Conservation (phyloP, 2,113 vertebrate species). For the Anolis carolinensis region DNA sequence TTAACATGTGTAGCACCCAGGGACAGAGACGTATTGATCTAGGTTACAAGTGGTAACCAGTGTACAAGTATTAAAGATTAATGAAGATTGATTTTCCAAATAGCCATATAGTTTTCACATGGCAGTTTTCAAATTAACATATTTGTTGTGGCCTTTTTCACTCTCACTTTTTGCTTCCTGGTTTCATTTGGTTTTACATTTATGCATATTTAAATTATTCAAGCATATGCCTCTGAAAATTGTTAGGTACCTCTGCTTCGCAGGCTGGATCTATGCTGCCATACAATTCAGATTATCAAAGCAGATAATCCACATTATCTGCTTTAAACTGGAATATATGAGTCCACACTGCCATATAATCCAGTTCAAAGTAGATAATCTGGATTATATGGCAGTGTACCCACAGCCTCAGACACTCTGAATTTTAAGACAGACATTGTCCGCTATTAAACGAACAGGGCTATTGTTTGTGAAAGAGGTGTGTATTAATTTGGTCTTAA, state of each 20-base stretch:
- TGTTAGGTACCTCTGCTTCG: no score
- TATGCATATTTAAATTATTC: not conserved
- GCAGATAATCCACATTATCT: no score
- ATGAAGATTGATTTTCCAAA: fast-evolving
- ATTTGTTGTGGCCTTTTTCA: not conserved
- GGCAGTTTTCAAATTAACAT: not conserved
- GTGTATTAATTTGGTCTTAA: not conserved
- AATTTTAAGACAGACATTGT: not conserved
- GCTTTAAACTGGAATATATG: no score
- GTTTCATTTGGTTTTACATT: not conserved
- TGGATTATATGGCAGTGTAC: no score
- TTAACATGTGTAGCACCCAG: not conserved
- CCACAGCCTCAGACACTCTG: not conserved
- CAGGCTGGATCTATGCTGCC: no score
- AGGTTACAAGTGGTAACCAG: not conserved
- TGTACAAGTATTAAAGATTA: not conserved
- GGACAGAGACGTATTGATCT: not conserved
- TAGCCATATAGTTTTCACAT: not conserved
- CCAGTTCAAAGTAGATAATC: no score
- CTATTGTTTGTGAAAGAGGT: not conserved
- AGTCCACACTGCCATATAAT: no score
- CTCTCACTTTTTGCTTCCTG: not conserved
- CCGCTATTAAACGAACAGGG: not conserved
- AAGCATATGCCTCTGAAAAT: no score
- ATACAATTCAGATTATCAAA: no score